phyloP scores from a whole-genome alignment of 2,888 invertebrate species.

The Tetramorium bicarinatum region DNA sequence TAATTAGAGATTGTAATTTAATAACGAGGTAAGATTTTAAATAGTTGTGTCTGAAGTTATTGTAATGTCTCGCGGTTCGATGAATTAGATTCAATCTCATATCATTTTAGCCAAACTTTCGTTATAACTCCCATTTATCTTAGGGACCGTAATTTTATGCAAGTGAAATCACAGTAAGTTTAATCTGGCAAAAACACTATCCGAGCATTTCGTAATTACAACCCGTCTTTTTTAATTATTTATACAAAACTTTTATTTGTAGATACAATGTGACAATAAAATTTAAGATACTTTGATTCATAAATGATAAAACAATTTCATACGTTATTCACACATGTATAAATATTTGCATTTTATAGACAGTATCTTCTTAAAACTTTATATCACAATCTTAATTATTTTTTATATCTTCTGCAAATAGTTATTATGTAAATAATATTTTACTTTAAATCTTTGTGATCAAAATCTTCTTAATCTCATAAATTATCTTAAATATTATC shows the following conservation, averaged over 20 bases:
- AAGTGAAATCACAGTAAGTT: slow-evolving; percentile 53
- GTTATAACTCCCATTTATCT: slow-evolving; percentile 41
- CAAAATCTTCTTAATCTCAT: background rate
- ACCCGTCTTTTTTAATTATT: background rate
- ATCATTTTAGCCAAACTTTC: slow-evolving; percentile 42
- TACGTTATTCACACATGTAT: background rate
- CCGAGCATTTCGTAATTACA: slow-evolving; percentile 18
- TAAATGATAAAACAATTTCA: background rate
- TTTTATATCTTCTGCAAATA: background rate
- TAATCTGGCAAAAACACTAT: slow-evolving; percentile 59
- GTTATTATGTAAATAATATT: background rate
- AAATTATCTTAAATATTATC: background rate
- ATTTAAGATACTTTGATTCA: background rate
- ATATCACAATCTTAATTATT: background rate
- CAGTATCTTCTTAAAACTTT: background rate
- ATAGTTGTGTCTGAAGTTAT: slow-evolving; percentile 4
- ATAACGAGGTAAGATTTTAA: slow-evolving; percentile 15
- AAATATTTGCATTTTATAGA: background rate
- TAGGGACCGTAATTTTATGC: slow-evolving; percentile 35
- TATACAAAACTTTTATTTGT: slow-evolving; percentile 9
- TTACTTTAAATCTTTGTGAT: background rate
- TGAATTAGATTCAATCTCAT: slow-evolving; percentile 28
- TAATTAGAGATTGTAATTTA: slow-evolving; percentile 9
- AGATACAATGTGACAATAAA: background rate
- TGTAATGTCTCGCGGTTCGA: slow-evolving; percentile 11